Evolutionary conservation across 2,888 invertebrate genomes (phyloP).

Genomic region (Steinernema carpocapsae): DNA sequence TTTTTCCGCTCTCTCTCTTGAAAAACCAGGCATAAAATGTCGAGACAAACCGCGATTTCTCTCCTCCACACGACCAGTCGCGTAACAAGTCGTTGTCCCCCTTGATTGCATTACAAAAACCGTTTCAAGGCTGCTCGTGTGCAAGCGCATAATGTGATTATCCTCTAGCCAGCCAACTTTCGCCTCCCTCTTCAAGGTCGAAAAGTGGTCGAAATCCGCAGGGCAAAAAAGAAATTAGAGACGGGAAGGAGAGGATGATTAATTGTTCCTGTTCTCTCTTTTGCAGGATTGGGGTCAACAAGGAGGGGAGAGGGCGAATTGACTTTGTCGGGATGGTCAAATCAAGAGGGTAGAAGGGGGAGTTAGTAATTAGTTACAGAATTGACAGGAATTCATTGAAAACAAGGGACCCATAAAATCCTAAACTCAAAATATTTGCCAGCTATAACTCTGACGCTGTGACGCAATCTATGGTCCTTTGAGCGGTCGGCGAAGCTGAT

Average conservation of each 20-base stretch:
- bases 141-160: constrained; percentile 10
- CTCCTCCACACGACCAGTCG: too few relatives aligned
- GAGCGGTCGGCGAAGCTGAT: too few relatives aligned
- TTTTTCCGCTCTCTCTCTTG: neutral
- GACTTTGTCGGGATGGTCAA: neutral
- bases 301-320: neutral
- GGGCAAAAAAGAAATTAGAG: neutral
- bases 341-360: neutral
- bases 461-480: too few relatives aligned
- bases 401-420: too few relatives aligned
- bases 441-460: too few relatives aligned
- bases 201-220: too few relatives aligned
- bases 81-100: neutral
- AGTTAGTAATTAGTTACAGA: too few relatives aligned
- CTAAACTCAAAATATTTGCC: too few relatives aligned
- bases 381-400: too few relatives aligned
- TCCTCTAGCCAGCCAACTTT: constrained; percentile 5
- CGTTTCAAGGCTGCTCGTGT: constrained; percentile 22
- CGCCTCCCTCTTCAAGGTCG: constrained; percentile 19
- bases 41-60: neutral
- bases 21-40: constrained; percentile 19
- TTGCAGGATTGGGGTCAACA: constrained; percentile 19
- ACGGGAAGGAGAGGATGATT: neutral
- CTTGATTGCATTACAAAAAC: neutral
- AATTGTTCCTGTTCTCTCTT: too few relatives aligned